A percentile compares a stretch with the other conserved stretches of the same genome.
These are phyloP conservation scores for Lumbricus terrestris DNA, from an alignment of 2,888 invertebrate species.

Conservation along the genomic window DNA sequence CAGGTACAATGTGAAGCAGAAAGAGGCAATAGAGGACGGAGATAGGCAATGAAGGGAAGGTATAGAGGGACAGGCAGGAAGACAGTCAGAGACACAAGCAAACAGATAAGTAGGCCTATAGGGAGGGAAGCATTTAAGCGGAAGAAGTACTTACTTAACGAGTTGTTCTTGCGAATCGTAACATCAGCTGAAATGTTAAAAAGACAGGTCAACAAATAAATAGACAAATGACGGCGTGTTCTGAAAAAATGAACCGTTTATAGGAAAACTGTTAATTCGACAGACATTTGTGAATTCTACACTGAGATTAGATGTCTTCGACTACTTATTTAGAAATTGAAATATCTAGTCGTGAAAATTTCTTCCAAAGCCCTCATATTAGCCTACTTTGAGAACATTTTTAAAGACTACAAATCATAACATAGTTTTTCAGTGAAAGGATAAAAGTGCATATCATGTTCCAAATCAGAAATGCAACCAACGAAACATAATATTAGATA, in stretches of 20 bases:
- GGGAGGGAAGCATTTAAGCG: neutral
- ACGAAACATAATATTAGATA: neutral
- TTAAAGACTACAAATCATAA: neutral
- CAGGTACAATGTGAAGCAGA: neutral
- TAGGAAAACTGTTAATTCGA: neutral
- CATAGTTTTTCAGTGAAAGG: neutral
- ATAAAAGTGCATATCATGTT: too few relatives aligned
- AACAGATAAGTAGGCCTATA: neutral
- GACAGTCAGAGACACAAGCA: neutral
- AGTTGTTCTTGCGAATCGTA: neutral
- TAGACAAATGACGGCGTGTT: neutral
- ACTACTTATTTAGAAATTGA: neutral
- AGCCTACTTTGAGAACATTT: neutral
- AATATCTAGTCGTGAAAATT: neutral
- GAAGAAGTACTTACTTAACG: neutral
- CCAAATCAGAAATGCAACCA: neutral
- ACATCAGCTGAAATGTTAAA: constrained; percentile 7
- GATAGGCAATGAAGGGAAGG: neutral
- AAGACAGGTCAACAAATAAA: neutral
- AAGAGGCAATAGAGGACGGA: neutral
- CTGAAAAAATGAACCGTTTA: neutral
- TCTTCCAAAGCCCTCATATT: neutral
- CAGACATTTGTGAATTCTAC: neutral
- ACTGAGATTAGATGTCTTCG: neutral
- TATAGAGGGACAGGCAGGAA: neutral